These are phyloP conservation scores for Miniopterus natalensis DNA, from an alignment of 2,113 vertebrate species.

Conservation along the genomic window DNA sequence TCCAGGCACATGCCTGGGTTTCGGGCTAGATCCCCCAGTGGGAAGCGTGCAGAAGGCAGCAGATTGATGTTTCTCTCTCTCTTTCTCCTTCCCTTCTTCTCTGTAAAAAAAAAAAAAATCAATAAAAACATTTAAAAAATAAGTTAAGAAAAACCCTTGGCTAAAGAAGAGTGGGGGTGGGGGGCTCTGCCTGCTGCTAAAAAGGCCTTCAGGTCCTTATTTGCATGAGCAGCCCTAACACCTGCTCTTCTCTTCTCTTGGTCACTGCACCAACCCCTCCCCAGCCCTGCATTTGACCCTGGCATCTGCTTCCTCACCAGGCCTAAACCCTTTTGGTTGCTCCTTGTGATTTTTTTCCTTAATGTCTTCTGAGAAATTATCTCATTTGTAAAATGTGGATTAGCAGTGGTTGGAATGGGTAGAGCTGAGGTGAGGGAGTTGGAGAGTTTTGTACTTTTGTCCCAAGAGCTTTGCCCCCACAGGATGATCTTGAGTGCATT, in stretches of 20 bases:
- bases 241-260: neutral
- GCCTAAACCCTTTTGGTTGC: neutral
- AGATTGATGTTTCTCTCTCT: too few species aligned
- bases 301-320: neutral
- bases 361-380: slow-evolving; percentile 6
- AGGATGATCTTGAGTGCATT: neutral
- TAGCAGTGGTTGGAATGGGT: neutral
- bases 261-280: neutral
- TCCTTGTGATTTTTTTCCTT: neutral
- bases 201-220: neutral
- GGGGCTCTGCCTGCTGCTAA: neutral
- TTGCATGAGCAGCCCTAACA: neutral
- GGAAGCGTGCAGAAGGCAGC: too few species aligned
- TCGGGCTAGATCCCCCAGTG: too few species aligned
- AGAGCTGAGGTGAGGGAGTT: neutral
- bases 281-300: neutral
- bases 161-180: neutral
- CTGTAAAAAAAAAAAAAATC: too few species aligned
- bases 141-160: neutral
- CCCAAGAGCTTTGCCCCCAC: neutral
- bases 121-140: neutral
- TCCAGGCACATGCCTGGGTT: too few species aligned
- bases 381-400: neutral
- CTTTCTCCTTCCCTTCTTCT: too few species aligned
- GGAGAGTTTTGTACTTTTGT: neutral